phyloP scores from a whole-genome alignment of 2,113 vertebrate species.

The Vidua macroura region DNA sequence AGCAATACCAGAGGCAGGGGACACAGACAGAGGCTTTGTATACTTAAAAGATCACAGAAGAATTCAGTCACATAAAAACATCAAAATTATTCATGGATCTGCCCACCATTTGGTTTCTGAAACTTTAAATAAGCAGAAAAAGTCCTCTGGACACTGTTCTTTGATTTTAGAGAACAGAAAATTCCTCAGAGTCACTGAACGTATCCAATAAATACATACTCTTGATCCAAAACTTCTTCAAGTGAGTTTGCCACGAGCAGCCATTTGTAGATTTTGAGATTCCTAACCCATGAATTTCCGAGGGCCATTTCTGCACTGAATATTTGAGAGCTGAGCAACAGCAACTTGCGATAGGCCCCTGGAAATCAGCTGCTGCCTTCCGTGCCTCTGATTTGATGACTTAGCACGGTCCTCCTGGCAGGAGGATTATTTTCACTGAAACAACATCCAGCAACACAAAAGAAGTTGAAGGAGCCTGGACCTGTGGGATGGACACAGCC shows the following conservation, averaged over 20 bases:
- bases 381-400: slow-evolving; percentile 44
- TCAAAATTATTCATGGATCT: background rate
- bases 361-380: slow-evolving; percentile 42
- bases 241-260: background rate
- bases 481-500: background rate
- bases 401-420: slow-evolving; percentile 19
- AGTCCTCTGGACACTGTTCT: background rate
- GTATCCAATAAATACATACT: background rate
- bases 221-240: background rate
- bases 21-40: background rate
- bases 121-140: background rate
- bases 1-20: background rate
- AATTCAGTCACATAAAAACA: background rate
- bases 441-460: slow-evolving; percentile 37
- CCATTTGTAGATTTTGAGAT: slow-evolving; percentile 21
- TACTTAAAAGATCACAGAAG: background rate
- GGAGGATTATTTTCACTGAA: slow-evolving; percentile 22
- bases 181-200: background rate
- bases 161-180: background rate
- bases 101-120: background rate
- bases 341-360: background rate
- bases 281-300: slow-evolving; percentile 12
- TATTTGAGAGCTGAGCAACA: slow-evolving; percentile 30
- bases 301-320: slow-evolving; percentile 9
- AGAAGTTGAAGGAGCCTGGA: background rate